Conservation (phyloP, 2,888 invertebrate genomes). For the Willowsia nigromaculata region DNA sequence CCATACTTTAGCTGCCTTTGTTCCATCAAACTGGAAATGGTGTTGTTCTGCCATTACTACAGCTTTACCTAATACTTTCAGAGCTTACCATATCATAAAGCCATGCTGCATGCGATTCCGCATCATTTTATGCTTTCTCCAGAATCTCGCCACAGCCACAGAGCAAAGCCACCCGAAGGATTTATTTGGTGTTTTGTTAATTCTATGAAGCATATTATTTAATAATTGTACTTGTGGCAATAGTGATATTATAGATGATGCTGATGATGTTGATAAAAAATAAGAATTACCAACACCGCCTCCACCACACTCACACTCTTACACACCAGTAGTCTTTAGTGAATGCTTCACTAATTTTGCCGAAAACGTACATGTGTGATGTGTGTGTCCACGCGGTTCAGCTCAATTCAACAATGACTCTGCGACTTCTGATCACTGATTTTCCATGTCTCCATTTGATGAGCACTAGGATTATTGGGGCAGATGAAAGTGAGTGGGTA, state of each 20-base stretch:
- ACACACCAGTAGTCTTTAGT: not conserved
- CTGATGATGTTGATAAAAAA: not conserved
- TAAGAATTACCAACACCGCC: not conserved
- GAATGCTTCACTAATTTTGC: not conserved
- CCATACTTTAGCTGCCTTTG: not conserved
- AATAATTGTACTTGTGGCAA: not conserved
- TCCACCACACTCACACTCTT: not conserved
- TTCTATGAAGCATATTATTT: not conserved
- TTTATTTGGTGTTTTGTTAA: constrained; percentile 15
- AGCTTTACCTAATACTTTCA: not conserved
- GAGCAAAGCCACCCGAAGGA: not conserved
- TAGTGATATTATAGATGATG: not conserved
- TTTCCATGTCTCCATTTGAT: constrained; percentile 35
- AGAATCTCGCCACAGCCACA: not conserved
- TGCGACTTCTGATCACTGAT: constrained; percentile 26
- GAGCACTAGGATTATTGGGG: constrained; percentile 24
- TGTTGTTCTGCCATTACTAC: not conserved
- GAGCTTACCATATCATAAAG: not conserved
- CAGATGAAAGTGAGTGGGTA: not conserved
- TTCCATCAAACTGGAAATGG: constrained; percentile 22
- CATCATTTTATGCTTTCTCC: not conserved
- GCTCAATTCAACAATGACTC: not conserved
- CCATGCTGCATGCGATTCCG: no score
- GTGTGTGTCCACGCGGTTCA: not conserved
- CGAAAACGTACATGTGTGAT: not conserved